Percentiles rank a stretch among this genome's conserved stretches.
Evolutionary conservation across 1,140 invertebrate genomes (phyloP).

Genomic region (Episyrphus balteatus): DNA sequence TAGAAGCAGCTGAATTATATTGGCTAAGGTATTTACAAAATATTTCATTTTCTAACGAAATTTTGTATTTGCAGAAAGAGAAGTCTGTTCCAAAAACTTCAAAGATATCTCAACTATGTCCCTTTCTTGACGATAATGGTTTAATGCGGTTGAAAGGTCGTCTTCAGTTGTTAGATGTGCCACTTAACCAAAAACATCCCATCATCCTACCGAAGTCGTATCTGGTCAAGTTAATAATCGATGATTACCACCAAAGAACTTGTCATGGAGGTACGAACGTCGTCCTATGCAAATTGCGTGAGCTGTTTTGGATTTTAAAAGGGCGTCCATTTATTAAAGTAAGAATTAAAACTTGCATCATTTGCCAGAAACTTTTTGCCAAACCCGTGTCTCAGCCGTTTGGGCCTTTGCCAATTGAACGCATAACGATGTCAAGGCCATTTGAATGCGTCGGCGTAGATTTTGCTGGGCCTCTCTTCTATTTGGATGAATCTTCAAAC

Average conservation of each 20-base stretch:
- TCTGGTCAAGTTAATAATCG: too few species aligned
- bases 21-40: background rate
- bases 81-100: background rate
- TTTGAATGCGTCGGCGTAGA: background rate
- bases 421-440: background rate
- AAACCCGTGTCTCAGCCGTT: background rate
- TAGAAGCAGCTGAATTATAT: background rate
- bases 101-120: background rate
- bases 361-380: background rate
- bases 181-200: too few species aligned
- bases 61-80: background rate
- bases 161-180: too few species aligned
- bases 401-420: background rate
- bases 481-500: constrained; percentile 7
- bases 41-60: background rate
- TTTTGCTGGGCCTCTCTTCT: background rate
- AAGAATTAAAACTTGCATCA: background rate
- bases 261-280: too few species aligned
- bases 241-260: too few species aligned
- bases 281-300: too few species aligned
- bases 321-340: too few species aligned
- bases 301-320: too few species aligned
- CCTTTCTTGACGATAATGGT: background rate
- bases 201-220: too few species aligned
- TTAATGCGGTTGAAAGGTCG: background rate